Conservation (phyloP, 30 jellyfish, hydroid and myxozoan genomes). For the Aurelia aurita complex sp. Pacific region DNA sequence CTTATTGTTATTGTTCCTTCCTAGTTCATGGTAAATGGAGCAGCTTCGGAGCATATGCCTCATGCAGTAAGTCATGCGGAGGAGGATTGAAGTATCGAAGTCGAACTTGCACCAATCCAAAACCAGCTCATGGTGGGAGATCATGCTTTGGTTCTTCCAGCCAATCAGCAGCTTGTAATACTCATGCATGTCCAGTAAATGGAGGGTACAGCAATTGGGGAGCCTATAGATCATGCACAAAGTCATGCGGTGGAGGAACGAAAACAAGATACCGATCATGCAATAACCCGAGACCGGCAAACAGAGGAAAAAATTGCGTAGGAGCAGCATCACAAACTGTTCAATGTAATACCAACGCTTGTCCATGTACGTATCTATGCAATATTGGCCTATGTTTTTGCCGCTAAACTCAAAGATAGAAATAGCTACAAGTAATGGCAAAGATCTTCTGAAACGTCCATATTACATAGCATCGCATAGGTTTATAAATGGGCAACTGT, state of each 20-base stretch:
- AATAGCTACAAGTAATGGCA: too few relatives aligned
- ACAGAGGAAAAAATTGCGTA: too few relatives aligned
- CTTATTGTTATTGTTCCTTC: too few relatives aligned
- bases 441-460: too few relatives aligned
- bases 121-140: constrained; percentile 41
- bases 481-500: too few relatives aligned
- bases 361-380: too few relatives aligned
- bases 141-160: constrained; percentile 16
- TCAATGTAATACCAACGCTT: too few relatives aligned
- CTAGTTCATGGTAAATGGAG: constrained; percentile 91
- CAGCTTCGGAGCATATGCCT: constrained; percentile 56
- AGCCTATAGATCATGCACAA: not conserved
- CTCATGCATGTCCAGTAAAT: constrained; percentile 30
- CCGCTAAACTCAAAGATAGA: too few relatives aligned
- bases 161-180: constrained; percentile 23
- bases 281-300: too few relatives aligned
- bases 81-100: constrained; percentile 75
- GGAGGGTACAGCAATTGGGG: not conserved
- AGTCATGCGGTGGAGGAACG: not conserved
- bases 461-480: too few relatives aligned
- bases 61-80: constrained; percentile 79
- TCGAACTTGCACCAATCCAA: constrained; percentile 76
- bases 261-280: not conserved
- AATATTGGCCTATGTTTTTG: too few relatives aligned
- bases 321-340: too few relatives aligned